Conservation (phyloP, 1,140 invertebrate species). For the Neodiprion fabricii region DNA sequence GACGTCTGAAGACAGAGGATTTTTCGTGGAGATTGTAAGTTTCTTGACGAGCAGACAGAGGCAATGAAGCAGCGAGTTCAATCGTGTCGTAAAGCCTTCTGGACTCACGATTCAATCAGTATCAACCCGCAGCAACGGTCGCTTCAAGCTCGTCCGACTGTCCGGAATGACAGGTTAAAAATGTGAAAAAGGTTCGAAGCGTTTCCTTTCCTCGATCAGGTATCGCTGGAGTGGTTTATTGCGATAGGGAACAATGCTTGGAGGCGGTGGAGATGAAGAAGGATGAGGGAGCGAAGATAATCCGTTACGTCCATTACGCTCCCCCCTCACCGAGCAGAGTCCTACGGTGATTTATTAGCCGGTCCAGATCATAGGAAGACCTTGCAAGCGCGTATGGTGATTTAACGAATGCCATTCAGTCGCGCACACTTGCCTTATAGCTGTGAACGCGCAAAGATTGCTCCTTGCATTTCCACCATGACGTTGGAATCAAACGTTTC, state of each 20-base stretch:
- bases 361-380: neutral
- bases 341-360: neutral
- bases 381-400: neutral
- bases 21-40: no score
- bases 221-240: neutral
- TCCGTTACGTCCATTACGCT: neutral
- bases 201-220: conserved; percentile 1
- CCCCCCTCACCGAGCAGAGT: neutral
- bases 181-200: neutral
- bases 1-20: no score
- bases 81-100: neutral
- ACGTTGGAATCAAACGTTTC: no score
- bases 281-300: neutral
- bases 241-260: conserved; percentile 3
- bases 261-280: neutral
- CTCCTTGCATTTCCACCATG: no score
- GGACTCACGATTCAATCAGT: neutral
- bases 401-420: no score
- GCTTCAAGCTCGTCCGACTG: neutral
- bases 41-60: no score
- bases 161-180: neutral
- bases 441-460: no score
- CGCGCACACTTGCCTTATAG: no score
- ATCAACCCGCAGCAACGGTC: neutral
- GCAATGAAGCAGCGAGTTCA: neutral